Evolutionary conservation across 2,113 vertebrate species (phyloP).

Genomic region (Odontophorus gujanensis): DNA sequence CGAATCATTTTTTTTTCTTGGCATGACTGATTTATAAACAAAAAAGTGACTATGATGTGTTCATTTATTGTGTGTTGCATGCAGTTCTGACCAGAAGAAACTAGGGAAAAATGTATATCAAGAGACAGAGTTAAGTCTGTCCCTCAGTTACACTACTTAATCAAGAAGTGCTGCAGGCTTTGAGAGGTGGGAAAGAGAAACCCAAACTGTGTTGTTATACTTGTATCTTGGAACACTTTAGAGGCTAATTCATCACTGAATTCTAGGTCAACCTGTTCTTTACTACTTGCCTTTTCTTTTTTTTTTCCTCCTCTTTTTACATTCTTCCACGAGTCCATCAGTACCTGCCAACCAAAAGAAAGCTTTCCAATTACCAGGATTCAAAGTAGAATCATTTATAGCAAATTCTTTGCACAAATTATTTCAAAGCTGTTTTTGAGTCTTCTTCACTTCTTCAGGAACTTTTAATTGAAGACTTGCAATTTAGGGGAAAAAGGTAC

Average conservation of each 20-base stretch:
- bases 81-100: neutral
- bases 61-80: neutral
- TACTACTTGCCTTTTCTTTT: neutral
- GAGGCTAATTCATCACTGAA: neutral
- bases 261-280: constrained; percentile 5
- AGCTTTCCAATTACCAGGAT: neutral
- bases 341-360: neutral
- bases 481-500: neutral
- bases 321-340: neutral
- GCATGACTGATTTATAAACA: neutral
- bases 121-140: neutral
- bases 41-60: neutral
- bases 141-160: neutral
- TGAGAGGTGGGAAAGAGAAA: neutral
- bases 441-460: neutral
- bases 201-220: neutral
- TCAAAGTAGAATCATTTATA: neutral
- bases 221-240: neutral
- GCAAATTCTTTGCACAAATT: neutral
- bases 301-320: neutral
- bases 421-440: neutral
- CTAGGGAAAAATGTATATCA: neutral
- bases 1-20: neutral
- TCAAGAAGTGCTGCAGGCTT: neutral
- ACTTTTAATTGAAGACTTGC: neutral